These are phyloP conservation scores for Drosophila persimilis DNA, from an alignment of 1,140 invertebrate genomes.

Conservation along the genomic window DNA sequence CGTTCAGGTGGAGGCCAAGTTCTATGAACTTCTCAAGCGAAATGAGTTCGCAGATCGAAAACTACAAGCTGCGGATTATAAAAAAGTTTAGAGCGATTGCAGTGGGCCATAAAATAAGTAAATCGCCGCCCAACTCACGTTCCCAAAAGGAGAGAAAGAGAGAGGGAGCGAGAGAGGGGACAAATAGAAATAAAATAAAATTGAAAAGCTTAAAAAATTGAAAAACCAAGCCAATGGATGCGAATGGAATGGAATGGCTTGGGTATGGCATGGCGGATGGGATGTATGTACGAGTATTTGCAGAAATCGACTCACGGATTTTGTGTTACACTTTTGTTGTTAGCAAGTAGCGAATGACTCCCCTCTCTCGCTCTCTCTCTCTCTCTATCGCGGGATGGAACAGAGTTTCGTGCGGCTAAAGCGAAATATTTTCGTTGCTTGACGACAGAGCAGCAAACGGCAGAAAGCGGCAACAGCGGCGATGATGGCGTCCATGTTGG, in stretches of 20 bases:
- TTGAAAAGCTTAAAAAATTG: constrained; percentile 56
- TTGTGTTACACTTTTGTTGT: constrained; percentile 78
- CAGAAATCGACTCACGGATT: constrained; percentile 76
- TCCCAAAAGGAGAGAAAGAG: constrained; percentile 24
- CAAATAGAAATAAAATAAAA: constrained; percentile 66
- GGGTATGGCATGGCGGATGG: not conserved
- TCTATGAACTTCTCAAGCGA: constrained; percentile 51
- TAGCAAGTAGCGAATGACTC: constrained; percentile 48
- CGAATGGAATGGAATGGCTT: constrained; percentile 2
- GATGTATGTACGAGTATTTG: constrained; percentile 38
- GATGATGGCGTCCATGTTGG: constrained; percentile 78
- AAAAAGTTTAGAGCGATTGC: constrained; percentile 49
- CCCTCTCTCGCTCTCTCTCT: constrained; percentile 14
- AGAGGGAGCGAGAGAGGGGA: constrained; percentile 1
- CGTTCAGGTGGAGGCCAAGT: constrained; percentile 23
- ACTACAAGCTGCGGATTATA: constrained; percentile 54
- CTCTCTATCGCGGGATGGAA: constrained; percentile 33
- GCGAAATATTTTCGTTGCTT: constrained; percentile 50
- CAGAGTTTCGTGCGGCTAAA: constrained; percentile 50
- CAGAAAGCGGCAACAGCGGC: constrained; percentile 26
- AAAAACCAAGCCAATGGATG: constrained; percentile 21
- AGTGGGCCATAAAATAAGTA: constrained; percentile 71
- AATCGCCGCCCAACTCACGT: constrained; percentile 77
- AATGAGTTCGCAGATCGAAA: constrained; percentile 41
- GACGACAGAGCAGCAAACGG: constrained; percentile 14